These are phyloP conservation scores for Sebastes diploproa DNA, from an alignment of 2,797 vertebrate species.

Conservation along the genomic window DNA sequence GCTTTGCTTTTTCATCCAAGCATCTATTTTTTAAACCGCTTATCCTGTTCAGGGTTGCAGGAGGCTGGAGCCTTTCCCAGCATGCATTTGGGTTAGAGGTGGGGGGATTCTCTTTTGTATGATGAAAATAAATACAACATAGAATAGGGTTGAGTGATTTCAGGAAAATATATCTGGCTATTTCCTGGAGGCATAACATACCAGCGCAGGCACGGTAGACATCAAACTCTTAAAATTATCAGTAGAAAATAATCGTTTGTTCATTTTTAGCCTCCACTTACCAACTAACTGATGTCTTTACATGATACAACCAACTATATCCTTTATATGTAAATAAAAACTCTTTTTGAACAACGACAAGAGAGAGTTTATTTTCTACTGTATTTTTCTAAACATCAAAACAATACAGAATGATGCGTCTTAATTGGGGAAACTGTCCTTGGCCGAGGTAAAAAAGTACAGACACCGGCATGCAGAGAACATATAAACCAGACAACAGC, in stretches of 20 bases:
- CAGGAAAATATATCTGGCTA: not conserved
- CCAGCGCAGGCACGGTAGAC: not conserved
- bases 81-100: conserved; percentile 29
- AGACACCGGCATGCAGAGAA: not conserved
- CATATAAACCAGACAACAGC: not conserved
- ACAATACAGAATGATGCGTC: not conserved
- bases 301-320: not conserved
- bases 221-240: not conserved
- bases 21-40: conserved; percentile 57
- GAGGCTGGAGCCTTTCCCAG: conserved; percentile 34
- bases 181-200: not conserved
- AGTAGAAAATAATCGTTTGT: not conserved
- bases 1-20: conserved; percentile 40
- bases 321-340: not conserved
- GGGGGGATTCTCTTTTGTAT: conserved; percentile 19
- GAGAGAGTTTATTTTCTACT: no score
- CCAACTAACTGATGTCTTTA: not conserved
- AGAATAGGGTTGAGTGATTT: conserved; percentile 1
- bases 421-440: not conserved
- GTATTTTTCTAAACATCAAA: not conserved
- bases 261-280: not conserved
- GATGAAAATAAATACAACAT: conserved; percentile 10
- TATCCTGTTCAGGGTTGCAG: conserved; percentile 46
- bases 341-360: not conserved
- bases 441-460: not conserved